phyloP scores from a whole-genome alignment of 1,140 invertebrate genomes.

The Oedothorax gibbosus region DNA sequence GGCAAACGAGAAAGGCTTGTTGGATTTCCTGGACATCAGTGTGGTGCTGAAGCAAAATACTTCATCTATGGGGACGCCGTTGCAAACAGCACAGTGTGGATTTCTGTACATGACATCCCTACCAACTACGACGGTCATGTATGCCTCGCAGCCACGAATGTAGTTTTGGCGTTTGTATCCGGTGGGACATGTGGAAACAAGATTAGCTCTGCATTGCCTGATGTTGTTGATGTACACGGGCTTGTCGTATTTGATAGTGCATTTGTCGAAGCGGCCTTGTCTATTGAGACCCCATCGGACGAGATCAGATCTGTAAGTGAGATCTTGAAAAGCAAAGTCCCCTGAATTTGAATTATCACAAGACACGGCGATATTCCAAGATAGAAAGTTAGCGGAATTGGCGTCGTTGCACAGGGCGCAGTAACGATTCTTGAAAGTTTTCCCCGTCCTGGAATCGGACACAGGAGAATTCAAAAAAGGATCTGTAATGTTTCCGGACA shows the following conservation, averaged over 20 bases:
- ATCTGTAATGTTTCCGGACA: conserved; percentile 57
- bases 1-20: conserved; percentile 32
- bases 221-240: background rate
- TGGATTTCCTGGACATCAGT: background rate
- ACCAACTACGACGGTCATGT: conserved; percentile 1
- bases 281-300: background rate
- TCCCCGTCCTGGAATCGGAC: conserved; percentile 67
- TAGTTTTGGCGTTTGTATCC: background rate
- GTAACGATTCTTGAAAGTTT: conserved; percentile 73
- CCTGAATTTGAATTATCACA: background rate
- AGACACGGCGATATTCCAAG: background rate
- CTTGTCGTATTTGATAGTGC: conserved; percentile 1
- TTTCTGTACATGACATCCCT: conserved; percentile 36
- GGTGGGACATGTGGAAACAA: background rate
- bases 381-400: background rate
- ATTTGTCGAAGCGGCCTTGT: background rate
- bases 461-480: conserved; percentile 69
- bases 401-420: conserved; percentile 72
- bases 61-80: background rate
- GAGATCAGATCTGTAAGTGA: background rate
- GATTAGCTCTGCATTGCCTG: conserved; percentile 10
- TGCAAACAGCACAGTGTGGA: conserved; percentile 56
- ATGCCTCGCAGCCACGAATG: background rate
- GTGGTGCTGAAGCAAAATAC: background rate
- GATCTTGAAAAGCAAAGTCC: background rate